Percentiles rank a stretch among this genome's conserved stretches.
phyloP scores from a whole-genome alignment of 2,797 vertebrate species.

The Xenops minutus region DNA sequence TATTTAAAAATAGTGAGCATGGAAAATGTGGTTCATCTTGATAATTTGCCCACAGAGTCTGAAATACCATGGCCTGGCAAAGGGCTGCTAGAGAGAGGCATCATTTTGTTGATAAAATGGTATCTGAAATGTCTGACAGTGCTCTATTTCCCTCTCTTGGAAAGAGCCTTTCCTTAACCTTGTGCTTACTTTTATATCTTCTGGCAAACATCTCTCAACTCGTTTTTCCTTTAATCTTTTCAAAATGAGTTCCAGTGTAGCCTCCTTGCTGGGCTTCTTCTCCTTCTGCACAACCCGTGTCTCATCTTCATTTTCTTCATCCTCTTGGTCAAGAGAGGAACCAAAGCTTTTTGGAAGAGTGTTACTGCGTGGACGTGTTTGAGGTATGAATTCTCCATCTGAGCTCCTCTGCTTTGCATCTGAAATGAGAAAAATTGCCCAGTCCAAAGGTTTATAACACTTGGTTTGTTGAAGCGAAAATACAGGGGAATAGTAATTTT shows the following conservation, averaged over 20 bases:
- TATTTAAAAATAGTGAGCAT: neutral
- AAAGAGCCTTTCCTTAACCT: neutral
- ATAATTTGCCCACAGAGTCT: neutral
- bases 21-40: neutral
- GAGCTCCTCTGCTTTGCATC: conserved; percentile 90
- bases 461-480: neutral
- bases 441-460: neutral
- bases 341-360: conserved; percentile 98
- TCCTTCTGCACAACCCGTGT: conserved; percentile 73
- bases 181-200: conserved; percentile 88
- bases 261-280: conserved; percentile 84
- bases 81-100: neutral
- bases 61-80: neutral
- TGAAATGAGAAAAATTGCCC: conserved; percentile 59
- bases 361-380: conserved; percentile 92
- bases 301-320: conserved; percentile 77
- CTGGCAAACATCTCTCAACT: conserved; percentile 90
- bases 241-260: conserved; percentile 91
- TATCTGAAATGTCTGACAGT: neutral
- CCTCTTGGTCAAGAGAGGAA: conserved; percentile 89
- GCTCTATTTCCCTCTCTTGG: neutral
- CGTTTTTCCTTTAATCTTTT: conserved; percentile 87
- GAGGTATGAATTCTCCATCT: conserved; percentile 90
- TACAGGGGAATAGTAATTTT: neutral
- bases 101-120: neutral